These are phyloP conservation scores for Umimayanthus chanpuru DNA, from an alignment of 92 coral and sea anemone species.

Conservation along the genomic window DNA sequence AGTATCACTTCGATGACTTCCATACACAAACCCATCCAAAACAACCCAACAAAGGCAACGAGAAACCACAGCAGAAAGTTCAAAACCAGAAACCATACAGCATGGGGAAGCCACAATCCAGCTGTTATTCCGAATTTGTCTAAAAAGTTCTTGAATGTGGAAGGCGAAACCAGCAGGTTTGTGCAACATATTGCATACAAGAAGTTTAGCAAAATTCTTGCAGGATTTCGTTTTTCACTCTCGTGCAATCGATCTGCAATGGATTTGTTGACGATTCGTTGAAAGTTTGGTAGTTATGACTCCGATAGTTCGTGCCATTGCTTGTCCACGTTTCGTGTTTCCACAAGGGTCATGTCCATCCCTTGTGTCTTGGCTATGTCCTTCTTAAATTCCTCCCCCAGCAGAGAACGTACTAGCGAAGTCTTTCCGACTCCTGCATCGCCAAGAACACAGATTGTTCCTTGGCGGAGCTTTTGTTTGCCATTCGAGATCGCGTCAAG, in stretches of 20 bases:
- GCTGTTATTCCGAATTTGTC: not conserved
- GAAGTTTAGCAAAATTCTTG: not conserved
- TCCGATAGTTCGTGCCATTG: not conserved
- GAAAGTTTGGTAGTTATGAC: not conserved
- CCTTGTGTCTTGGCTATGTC: not conserved
- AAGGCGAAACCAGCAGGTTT: not conserved
- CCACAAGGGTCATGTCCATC: slow-evolving; percentile 5
- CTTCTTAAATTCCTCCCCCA: not conserved
- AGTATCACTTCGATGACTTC: not conserved
- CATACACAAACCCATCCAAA: slow-evolving; percentile 5
- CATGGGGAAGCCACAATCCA: not conserved
- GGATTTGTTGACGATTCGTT: slow-evolving; percentile 6
- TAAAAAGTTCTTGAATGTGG: slow-evolving; percentile 5
- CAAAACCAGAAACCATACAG: not conserved
- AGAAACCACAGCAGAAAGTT: not conserved
- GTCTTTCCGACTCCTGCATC: slow-evolving; percentile 9
- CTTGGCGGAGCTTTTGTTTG: not conserved
- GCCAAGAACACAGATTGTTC: slow-evolving; percentile 9
- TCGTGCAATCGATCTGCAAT: slow-evolving; percentile 1
- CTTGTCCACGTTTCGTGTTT: not conserved
- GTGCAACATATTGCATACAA: slow-evolving; percentile 4
- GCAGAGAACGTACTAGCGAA: not conserved
- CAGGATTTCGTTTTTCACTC: not conserved
- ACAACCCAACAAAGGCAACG: not conserved
- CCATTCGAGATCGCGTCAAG: slow-evolving; percentile 4